Evolutionary conservation across 2,888 invertebrate species (phyloP), one percentile per base, ranked within the genome.

Genomic region (Tridacna crocea): DNA sequence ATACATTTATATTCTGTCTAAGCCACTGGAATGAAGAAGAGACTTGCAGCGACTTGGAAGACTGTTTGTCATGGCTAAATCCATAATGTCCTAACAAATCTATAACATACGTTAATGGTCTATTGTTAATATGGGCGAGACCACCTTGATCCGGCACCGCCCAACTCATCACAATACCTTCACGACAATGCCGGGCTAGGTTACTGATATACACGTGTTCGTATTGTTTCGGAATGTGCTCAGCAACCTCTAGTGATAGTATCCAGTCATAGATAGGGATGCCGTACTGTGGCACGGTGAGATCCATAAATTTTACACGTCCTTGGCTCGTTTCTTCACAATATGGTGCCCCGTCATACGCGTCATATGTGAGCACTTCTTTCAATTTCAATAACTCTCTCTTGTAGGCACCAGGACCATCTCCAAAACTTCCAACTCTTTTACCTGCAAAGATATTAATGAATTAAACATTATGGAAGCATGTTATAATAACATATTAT

Each of bases 281-380:
- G 3, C 88, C 89, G 74, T 77, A 89, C 72, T 88, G 88, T 13
- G 89, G 89, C 4, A 85, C 79, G n/a, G 88, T 88, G 27, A 90
- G 77, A 60, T 90, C 89, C 72, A 89, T 72, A 74, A 88, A 89
- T 26, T 79, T 74, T 22, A 89, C 89, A 61, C 80, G 63, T 0
- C 89, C 89, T n/a, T 84, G 72, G 48, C 85, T 86, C 0, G 83
- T 84, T 26, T 84, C 84, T 63, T 88, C 88, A 36, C 83, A 82
- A 68, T 75, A 88, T 4, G 90, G 90, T 8, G 88, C 88, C 0
- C 90, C 90, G 74, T 90, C 90, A 61, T 84, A 90, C 2, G 88
- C 88, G 68, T 87, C 86, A 68, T 88, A 90, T 13, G 51, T 27
- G 17, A 26, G 36, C 11, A 88, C 85, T 17, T 84, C 76, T 0